Percentiles rank a stretch among this genome's conserved stretches.
phyloP scores from a whole-genome alignment of 2,797 vertebrate species.

The Macroramphosus scolopax region DNA sequence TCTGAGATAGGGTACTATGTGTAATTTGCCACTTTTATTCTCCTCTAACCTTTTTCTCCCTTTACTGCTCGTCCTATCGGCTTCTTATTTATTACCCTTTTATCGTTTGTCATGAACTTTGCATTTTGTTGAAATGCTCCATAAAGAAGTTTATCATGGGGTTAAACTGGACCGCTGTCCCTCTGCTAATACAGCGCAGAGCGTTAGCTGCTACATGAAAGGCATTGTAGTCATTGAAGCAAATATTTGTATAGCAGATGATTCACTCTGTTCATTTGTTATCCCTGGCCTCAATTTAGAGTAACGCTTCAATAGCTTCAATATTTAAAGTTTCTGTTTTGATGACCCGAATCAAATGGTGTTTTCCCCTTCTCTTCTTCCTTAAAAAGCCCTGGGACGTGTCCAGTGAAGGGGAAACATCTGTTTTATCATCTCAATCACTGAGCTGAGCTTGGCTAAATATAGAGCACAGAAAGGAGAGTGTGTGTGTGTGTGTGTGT shows the following conservation, averaged over 20 bases:
- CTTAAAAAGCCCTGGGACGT: slow-evolving; percentile 53
- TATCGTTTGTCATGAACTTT: slow-evolving; percentile 53
- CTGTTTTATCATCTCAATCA: slow-evolving; percentile 76
- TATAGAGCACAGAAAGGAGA: slow-evolving; percentile 55
- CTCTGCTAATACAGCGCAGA: slow-evolving; percentile 6
- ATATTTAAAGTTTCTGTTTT: slow-evolving; percentile 31
- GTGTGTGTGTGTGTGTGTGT: too few species aligned
- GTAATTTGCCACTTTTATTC: slow-evolving; percentile 49
- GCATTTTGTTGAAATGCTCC: slow-evolving; percentile 48
- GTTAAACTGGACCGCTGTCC: slow-evolving; percentile 33
- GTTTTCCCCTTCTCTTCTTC: slow-evolving; percentile 36
- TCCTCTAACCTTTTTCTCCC: slow-evolving; percentile 34
- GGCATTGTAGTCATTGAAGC: slow-evolving; percentile 14
- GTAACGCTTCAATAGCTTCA: slow-evolving; percentile 30
- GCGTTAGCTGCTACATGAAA: slow-evolving; percentile 11
- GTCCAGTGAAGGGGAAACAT: slow-evolving; percentile 63
- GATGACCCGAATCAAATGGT: slow-evolving; percentile 48
- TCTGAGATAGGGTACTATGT: slow-evolving; percentile 25
- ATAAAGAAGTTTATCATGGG: slow-evolving; percentile 59
- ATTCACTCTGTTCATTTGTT: slow-evolving; percentile 31
- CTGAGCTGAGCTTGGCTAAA: slow-evolving; percentile 58
- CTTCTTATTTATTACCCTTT: slow-evolving; percentile 55
- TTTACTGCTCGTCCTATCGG: slow-evolving; percentile 43
- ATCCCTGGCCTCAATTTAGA: slow-evolving; percentile 22
- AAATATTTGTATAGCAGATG: slow-evolving; percentile 30